Conservation (phyloP, 2,113 vertebrate species). For the Pseudopipra pipra region DNA sequence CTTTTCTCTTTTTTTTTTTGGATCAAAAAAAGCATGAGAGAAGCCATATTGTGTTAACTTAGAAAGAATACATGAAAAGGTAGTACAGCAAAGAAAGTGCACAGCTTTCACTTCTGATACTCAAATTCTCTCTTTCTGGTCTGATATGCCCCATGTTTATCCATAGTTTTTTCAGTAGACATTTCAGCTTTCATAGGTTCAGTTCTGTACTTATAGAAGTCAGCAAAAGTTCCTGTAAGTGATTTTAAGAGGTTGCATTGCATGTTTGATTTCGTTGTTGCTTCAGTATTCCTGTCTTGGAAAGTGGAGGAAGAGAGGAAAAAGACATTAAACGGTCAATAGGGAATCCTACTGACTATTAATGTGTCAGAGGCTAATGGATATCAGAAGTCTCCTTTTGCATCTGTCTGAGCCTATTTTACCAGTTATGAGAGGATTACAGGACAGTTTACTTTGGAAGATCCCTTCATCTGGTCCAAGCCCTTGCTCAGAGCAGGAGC, state of each 20-base stretch:
- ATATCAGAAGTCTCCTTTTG: not conserved
- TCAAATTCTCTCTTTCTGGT: not conserved
- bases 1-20: not conserved
- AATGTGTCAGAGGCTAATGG: not conserved
- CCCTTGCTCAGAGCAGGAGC: not conserved
- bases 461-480: not conserved
- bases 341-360: rapidly evolving
- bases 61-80: not conserved
- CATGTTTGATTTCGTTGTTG: not conserved
- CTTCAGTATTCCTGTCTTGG: not conserved
- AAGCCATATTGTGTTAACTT: not conserved
- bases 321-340: not conserved
- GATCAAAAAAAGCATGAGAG: rapidly evolving
- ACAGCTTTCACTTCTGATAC: not conserved
- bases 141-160: not conserved
- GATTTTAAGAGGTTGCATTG: not conserved
- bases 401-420: not conserved
- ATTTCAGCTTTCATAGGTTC: not conserved
- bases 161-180: not conserved
- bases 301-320: not conserved
- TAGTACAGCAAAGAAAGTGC: not conserved
- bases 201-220: not conserved
- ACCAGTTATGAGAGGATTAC: not conserved
- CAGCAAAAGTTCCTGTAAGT: not conserved
- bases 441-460: not conserved